A percentile compares a stretch with the other conserved stretches of the same genome.
Conservation (phyloP, 2,888 invertebrate species). For the Drosophila subquinaria region DNA sequence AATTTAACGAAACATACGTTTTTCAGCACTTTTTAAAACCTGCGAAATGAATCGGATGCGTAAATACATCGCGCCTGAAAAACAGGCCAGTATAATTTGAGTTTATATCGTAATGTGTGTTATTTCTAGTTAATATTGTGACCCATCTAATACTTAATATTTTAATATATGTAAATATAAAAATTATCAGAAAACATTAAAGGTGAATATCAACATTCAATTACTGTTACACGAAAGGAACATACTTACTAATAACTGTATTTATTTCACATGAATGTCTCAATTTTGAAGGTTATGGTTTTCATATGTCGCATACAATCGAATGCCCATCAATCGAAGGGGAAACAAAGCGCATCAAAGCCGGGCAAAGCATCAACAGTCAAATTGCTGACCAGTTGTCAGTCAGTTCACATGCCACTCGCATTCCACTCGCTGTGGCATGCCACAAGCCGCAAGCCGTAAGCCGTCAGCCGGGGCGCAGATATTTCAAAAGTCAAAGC, state of each 20-base stretch:
- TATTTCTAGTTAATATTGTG: too few species aligned
- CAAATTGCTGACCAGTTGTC: constrained; percentile 26
- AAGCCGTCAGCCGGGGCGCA: constrained; percentile 1
- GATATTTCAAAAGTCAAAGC: constrained; percentile 14
- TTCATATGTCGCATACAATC: background rate
- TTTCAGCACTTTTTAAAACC: too few species aligned
- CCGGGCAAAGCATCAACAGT: background rate
- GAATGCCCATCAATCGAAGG: constrained; percentile 1
- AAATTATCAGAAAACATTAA: too few species aligned
- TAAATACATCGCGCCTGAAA: too few species aligned
- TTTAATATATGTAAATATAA: too few species aligned
- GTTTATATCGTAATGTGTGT: too few species aligned
- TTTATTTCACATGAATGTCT: background rate
- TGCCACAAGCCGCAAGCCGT: constrained; percentile 6
- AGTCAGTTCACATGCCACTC: background rate
- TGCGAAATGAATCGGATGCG: too few species aligned
- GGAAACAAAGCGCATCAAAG: constrained; percentile 9
- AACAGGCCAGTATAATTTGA: too few species aligned
- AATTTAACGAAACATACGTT: background rate
- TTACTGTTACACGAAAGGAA: background rate
- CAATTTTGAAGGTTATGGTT: background rate
- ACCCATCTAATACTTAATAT: too few species aligned
- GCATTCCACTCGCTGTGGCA: background rate
- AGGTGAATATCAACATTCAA: too few species aligned
- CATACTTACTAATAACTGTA: background rate